Evolutionary conservation across 2,797 vertebrate genomes (phyloP).

Genomic region (Petrocephalus schoutedeni): DNA sequence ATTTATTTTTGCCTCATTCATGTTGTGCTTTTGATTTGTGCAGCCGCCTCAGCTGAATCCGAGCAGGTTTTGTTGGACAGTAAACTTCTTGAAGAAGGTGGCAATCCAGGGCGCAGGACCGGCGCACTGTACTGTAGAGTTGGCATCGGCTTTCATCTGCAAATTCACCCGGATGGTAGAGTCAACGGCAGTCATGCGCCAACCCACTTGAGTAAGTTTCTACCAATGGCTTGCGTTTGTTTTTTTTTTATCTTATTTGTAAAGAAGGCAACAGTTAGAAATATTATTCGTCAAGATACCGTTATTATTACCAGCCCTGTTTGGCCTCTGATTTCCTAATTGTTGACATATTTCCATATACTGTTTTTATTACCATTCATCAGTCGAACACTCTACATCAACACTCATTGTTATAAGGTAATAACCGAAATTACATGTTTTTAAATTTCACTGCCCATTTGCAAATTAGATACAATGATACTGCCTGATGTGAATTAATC

Average conservation of each 20-base stretch:
- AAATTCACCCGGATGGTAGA: conserved; percentile 90
- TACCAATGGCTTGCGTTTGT: not conserved
- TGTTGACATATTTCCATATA: not conserved
- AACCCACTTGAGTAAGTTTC: conserved; percentile 79
- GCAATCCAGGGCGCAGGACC: conserved; percentile 80
- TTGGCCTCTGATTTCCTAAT: not conserved
- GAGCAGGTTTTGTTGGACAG: conserved; percentile 47
- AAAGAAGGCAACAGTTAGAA: not conserved
- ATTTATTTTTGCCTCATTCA: conserved; percentile 64
- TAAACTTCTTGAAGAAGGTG: conserved; percentile 44
- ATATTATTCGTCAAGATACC: not conserved
- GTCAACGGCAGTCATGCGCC: conserved; percentile 92
- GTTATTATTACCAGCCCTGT: not conserved
- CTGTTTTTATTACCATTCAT: not conserved
- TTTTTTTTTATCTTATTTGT: not conserved
- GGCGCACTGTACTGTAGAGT: conserved; percentile 89
- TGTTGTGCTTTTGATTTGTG: conserved; percentile 65
- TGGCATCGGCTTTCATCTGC: conserved; percentile 94
- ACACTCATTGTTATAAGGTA: not conserved
- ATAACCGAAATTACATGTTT: not conserved
- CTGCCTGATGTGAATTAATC: not conserved
- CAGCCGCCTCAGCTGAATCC: conserved; percentile 51
- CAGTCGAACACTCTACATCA: not conserved
- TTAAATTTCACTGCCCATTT: not conserved
- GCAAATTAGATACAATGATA: not conserved